Evolutionary conservation across 2,888 invertebrate genomes (phyloP), one percentile per base, ranked within the genome.

Genomic region (Hermodice carunculata): DNA sequence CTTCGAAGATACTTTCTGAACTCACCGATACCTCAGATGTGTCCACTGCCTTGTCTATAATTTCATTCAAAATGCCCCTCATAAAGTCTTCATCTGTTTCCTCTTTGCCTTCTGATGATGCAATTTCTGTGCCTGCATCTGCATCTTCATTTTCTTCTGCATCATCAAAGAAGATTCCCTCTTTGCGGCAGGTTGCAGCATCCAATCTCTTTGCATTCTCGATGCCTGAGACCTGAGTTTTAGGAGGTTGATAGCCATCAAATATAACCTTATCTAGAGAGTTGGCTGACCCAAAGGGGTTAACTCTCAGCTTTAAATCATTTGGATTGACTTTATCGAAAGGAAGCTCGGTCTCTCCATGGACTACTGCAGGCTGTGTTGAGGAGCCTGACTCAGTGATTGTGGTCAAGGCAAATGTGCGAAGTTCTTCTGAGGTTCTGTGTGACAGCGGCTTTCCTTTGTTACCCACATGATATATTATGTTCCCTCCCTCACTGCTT

Each of bases 401-500:
- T 0, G 89, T 88, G 0, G 90, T 89, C 0, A 90, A 86, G 1
- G 90, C 89, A 60, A 89, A 87, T 22, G 90, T 88, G 59, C 77
- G 78, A 1, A 81, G 64, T 28, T 81, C 78, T 32, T 81, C 78
- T 14, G 69, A 26, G 48, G 60, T 51, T 8, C 44, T 31, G 5
- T 31, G 53, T 29, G 44, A 43, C 26, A 61, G 64, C 51, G 37
- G 70, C 61, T 46, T 63, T n/a, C 29, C 42, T 8, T 52, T 74
- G 57, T 81, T 76, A 76, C 86, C 87, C 69, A 87, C 83, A 70
- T 87, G 87, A 74, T 87, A 87, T 60, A 86, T 85, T 3, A 94
- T 91, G 75, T 93, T 92, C 1, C 94, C 94, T 75, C 92, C 92
- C 31, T 93, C 92, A 48, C 91, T 93, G 78, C 93, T 93, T 46